A percentile compares a stretch with the other conserved stretches of the same genome.
Evolutionary conservation across 2,113 vertebrate genomes (phyloP).

Genomic region (Apeltes quadracus): DNA sequence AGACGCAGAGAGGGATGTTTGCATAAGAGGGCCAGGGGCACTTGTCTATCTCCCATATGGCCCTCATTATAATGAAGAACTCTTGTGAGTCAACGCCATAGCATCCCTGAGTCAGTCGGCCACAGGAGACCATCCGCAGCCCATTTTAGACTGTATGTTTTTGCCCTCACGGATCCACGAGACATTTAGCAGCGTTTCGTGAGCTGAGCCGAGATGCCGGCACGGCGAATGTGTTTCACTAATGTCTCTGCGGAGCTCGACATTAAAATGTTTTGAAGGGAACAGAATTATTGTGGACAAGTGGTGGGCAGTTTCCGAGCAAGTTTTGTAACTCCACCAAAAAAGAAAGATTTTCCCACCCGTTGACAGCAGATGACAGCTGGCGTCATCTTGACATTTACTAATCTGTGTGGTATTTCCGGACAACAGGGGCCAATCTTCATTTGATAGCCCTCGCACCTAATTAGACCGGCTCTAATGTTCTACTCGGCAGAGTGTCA

Average conservation of each 20-base stretch:
- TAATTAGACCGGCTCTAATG: slow-evolving; percentile 81
- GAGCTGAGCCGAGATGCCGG: slow-evolving; percentile 35
- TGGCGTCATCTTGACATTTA: slow-evolving; percentile 75
- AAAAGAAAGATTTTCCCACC: slow-evolving; percentile 69
- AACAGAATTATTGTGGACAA: slow-evolving; percentile 40
- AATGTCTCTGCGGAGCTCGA: slow-evolving; percentile 8
- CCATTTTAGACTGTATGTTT: slow-evolving; percentile 68
- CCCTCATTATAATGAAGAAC: slow-evolving; percentile 76
- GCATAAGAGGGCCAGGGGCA: slow-evolving; percentile 68
- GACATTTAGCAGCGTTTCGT: slow-evolving; percentile 48
- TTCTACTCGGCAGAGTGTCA: slow-evolving; percentile 80
- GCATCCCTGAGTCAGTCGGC: slow-evolving; percentile 70
- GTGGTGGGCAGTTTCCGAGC: slow-evolving; percentile 54
- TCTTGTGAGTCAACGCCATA: slow-evolving; percentile 74
- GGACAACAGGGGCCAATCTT: slow-evolving; percentile 75
- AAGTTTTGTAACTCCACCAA: slow-evolving; percentile 66
- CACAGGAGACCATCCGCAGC: slow-evolving; percentile 57
- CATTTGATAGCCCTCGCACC: slow-evolving; percentile 76
- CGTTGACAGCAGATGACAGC: slow-evolving; percentile 53
- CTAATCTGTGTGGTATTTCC: slow-evolving; percentile 80
- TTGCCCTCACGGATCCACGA: slow-evolving; percentile 33
- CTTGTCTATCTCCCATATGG: slow-evolving; percentile 69
- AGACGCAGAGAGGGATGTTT: slow-evolving; percentile 71
- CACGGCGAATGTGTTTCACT: slow-evolving; percentile 9
- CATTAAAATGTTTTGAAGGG: slow-evolving; percentile 38